These are phyloP conservation scores for Neoaliturus tenellus DNA, from an alignment of 2,888 invertebrate species.

Conservation along the genomic window DNA sequence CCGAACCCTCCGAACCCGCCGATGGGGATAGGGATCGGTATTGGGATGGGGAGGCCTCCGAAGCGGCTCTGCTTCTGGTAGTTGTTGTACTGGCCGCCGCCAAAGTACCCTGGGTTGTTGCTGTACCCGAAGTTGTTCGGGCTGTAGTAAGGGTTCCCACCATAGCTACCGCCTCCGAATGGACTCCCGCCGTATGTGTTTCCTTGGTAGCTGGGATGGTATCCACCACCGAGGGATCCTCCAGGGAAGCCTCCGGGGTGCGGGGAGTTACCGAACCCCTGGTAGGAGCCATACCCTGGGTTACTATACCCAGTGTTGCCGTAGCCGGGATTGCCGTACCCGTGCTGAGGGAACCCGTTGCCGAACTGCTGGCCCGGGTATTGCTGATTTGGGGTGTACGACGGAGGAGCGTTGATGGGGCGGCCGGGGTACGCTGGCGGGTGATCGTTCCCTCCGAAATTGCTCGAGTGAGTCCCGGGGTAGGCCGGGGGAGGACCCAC, in stretches of 20 bases:
- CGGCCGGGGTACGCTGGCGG: constrained; percentile 32
- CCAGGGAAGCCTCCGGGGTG: neutral
- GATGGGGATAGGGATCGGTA: constrained; percentile 40
- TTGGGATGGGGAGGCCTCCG: constrained; percentile 14
- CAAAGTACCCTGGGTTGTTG: constrained; percentile 37
- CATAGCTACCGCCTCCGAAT: constrained; percentile 5
- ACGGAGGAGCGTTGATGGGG: constrained; percentile 19
- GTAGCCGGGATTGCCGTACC: neutral
- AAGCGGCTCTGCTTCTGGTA: constrained; percentile 11
- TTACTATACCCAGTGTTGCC: neutral
- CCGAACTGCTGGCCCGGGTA: constrained; percentile 24
- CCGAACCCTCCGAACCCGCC: neutral
- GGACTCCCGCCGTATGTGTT: constrained; percentile 37
- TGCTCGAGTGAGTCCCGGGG: neutral
- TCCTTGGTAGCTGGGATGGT: constrained; percentile 13
- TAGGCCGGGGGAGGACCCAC: constrained; percentile 12
- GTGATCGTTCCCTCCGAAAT: constrained; percentile 4
- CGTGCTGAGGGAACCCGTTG: neutral
- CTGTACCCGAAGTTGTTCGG: constrained; percentile 38
- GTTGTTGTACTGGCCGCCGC: neutral
- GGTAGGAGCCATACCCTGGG: neutral
- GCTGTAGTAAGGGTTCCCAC: constrained; percentile 28
- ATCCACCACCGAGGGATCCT: neutral
- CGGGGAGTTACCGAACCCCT: constrained; percentile 1
- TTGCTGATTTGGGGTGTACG: neutral